Evolutionary conservation across 2,797 vertebrate species (phyloP).

Genomic region (Pipistrellus nathusii): DNA sequence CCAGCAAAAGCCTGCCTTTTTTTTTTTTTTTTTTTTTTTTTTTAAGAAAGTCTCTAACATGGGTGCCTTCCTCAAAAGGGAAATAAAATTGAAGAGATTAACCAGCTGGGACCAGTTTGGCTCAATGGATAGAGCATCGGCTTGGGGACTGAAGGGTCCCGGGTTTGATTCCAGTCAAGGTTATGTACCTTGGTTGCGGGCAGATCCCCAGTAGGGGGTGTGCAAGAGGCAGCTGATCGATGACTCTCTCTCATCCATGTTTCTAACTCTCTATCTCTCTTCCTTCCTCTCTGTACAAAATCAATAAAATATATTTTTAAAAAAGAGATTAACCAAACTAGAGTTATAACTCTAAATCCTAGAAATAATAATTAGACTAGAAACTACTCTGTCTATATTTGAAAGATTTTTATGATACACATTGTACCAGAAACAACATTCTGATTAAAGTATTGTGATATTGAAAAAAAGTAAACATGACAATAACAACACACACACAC

Average conservation of each 20-base stretch:
- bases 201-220: too few relatives aligned
- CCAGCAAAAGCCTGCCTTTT: not conserved
- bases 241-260: too few relatives aligned
- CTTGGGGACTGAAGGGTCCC: too few relatives aligned
- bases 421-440: not conserved
- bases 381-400: not conserved
- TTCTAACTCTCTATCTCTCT: too few relatives aligned
- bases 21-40: not conserved
- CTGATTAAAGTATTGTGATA: not conserved
- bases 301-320: too few relatives aligned
- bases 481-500: not conserved
- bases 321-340: not conserved
- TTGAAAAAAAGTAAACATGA: not conserved
- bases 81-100: not conserved
- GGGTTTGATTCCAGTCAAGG: too few relatives aligned
- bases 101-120: too few relatives aligned
- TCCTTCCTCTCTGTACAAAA: too few relatives aligned
- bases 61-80: not conserved
- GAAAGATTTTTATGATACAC: not conserved
- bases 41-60: not conserved
- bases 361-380: not conserved
- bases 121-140: too few relatives aligned
- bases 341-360: not conserved
- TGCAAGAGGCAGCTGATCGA: too few relatives aligned
- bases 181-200: too few relatives aligned